Evolutionary conservation across 1,140 invertebrate genomes (phyloP).

Genomic region (Drosophila ercepeae): DNA sequence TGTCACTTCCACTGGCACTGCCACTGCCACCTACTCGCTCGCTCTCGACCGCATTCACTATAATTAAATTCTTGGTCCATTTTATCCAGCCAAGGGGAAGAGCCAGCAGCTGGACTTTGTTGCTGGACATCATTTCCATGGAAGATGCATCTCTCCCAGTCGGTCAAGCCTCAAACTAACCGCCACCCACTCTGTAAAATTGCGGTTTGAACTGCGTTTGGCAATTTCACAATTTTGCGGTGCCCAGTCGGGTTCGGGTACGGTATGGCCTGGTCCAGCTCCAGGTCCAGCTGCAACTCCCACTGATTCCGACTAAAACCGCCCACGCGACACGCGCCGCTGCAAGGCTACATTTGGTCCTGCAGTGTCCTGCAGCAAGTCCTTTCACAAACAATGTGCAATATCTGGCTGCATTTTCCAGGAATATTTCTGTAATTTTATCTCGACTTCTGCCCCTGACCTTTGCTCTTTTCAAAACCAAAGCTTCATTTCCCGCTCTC

Average conservation of each 20-base stretch:
- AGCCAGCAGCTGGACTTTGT: too few relatives aligned
- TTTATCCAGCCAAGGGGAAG: too few relatives aligned
- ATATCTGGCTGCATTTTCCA: slow-evolving; percentile 19
- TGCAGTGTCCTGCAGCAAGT: background rate
- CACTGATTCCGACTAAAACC: background rate
- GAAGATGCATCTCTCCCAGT: too few relatives aligned
- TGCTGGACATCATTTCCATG: background rate
- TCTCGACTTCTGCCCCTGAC: slow-evolving; percentile 3
- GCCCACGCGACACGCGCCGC: too few relatives aligned
- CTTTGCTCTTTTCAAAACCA: slow-evolving; percentile 32
- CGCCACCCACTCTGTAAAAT: slow-evolving; percentile 23
- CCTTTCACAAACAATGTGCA: slow-evolving; percentile 27
- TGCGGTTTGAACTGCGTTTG: slow-evolving; percentile 41
- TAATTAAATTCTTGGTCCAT: slow-evolving; percentile 3
- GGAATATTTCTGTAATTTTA: slow-evolving; percentile 6
- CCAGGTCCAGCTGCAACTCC: background rate
- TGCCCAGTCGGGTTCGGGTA: too few relatives aligned
- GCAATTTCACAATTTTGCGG: slow-evolving; percentile 49
- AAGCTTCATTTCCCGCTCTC: too few relatives aligned
- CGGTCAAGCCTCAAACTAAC: too few relatives aligned
- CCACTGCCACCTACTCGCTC: background rate
- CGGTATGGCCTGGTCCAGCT: background rate
- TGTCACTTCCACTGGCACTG: background rate
- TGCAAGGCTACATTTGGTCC: too few relatives aligned
- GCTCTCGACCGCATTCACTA: slow-evolving; percentile 1